Percentiles rank a stretch among this genome's conserved stretches.
These are phyloP conservation scores for Hedya salicella DNA, from an alignment of 2,888 invertebrate genomes.

Conservation along the genomic window DNA sequence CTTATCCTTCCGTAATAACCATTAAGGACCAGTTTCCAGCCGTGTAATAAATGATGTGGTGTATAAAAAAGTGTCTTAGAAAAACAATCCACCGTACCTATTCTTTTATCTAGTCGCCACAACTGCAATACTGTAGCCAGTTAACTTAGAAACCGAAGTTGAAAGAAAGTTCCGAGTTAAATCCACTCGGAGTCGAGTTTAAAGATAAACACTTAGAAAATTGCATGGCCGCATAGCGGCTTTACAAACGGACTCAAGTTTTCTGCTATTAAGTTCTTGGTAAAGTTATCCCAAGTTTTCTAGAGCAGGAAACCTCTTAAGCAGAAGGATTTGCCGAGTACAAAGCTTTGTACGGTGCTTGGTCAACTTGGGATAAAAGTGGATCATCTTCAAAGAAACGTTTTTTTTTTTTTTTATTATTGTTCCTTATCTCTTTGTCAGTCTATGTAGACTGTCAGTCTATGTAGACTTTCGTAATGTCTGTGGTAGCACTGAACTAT, in stretches of 20 bases:
- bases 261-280: constrained; percentile 10
- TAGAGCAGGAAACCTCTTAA: constrained; percentile 7
- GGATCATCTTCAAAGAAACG: neutral
- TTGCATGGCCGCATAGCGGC: constrained; percentile 6
- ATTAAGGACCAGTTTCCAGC: no score
- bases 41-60: no score
- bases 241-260: constrained; percentile 16
- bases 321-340: neutral
- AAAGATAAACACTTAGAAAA: constrained; percentile 19
- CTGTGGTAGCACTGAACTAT: no score
- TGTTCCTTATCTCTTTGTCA: no score
- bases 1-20: no score
- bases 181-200: neutral
- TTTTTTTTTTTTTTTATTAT: no score
- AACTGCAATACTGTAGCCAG: neutral
- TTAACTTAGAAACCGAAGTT: constrained; percentile 7
- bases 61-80: no score
- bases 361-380: neutral
- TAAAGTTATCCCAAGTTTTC: neutral
- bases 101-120: neutral
- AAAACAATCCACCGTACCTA: no score
- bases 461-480: no score
- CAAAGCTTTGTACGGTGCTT: constrained; percentile 6
- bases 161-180: neutral
- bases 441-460: no score